Percentiles rank a stretch among this genome's conserved stretches.
Conservation (phyloP, 2,113 vertebrate species). For the Patagioenas fasciata region DNA sequence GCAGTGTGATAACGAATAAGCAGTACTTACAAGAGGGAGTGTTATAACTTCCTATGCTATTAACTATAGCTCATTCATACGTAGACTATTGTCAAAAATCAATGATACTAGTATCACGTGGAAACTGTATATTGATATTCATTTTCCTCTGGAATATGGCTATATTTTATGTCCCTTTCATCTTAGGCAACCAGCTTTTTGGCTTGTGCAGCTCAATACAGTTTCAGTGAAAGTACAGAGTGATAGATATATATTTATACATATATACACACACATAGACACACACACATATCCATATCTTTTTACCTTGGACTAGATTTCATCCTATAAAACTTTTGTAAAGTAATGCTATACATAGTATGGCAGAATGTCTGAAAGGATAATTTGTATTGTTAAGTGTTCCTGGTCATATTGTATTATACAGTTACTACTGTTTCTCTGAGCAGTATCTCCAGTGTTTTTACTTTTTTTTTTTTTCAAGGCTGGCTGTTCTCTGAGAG, state of each 20-base stretch:
- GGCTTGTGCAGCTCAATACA: background rate
- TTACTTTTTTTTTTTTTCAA: background rate
- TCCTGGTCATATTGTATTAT: background rate
- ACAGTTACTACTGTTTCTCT: background rate
- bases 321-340: background rate
- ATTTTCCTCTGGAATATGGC: background rate
- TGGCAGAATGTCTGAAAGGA: background rate
- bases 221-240: background rate
- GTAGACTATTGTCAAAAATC: background rate
- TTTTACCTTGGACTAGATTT: background rate
- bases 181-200: background rate
- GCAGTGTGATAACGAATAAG: background rate
- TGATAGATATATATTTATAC: background rate
- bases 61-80: constrained; percentile 8
- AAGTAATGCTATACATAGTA: background rate
- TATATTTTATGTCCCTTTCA: constrained; percentile 16
- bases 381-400: background rate
- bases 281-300: background rate
- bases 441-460: background rate
- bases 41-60: background rate
- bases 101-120: background rate
- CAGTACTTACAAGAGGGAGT: background rate
- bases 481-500: background rate
- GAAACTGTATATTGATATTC: constrained; percentile 8
- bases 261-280: background rate